Evolutionary conservation across 2,113 vertebrate genomes (phyloP), one percentile per base, ranked within the genome.

Genomic region (Helogale parvula): DNA sequence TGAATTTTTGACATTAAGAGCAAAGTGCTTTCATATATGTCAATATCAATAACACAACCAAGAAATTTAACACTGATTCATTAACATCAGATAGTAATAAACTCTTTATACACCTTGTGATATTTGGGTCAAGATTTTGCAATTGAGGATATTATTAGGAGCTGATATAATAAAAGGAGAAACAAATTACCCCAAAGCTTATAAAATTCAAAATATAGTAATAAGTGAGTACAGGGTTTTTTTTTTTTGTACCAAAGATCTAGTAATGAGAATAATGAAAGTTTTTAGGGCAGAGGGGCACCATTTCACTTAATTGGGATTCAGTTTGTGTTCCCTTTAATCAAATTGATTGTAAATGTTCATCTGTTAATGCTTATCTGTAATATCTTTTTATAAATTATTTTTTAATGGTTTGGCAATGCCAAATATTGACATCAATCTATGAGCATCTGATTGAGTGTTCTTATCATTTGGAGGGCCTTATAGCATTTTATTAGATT

Each of bases 101-200:
- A 74, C 25, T 10, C 2, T 92, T 76, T 60, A 1, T 4, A 17
- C 7, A 6, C 11, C 52, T 95, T 68, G 45, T 47, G 65, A 0
- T 41, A 60, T 31, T 4, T 50, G 41, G 21, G 3, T 17, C 35
- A 74, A 63, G 33, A 74, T 23, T 90, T 84, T 41, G 5, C 16
- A 86, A 6, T n/a, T 45, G 52, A 95, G 21, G 8, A 31, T 93
- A 69, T 38, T 47, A 3, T 54, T 54, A 63, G 8, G 1, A 38
- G 77, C 29, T 38, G 72, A 83, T 16, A 63, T n/a, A 86, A n/a
- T 19, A 57, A 96, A 93, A 96, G 17, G 47, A 81, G 92, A 95
- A 90, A 52, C 11, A 84, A 88, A 71, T 41, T 25, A 41, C 5
- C 4, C 14, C 41, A 8, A 41, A 23, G 21, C 35, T 83, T 66